Percentiles rank a stretch among this genome's conserved stretches.
Evolutionary conservation across 35 echinoderm and acorn worm genomes (phyloP).

Genomic region (Apostichopus californicus): DNA sequence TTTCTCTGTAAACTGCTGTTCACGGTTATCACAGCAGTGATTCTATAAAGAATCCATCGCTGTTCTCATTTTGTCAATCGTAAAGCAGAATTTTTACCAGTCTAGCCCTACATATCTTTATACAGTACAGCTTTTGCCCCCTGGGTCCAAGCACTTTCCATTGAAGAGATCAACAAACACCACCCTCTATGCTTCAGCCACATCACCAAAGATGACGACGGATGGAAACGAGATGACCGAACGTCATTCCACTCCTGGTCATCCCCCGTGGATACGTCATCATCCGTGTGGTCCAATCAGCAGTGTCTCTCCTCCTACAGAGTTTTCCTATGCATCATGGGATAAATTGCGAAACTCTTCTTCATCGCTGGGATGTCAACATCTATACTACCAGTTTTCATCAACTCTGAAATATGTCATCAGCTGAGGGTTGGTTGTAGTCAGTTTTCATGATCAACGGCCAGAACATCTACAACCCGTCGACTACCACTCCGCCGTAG

Average conservation of each 20-base stretch:
- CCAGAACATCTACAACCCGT: no score
- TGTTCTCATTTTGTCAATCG: neutral
- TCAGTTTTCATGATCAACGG: no score
- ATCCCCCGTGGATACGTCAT: neutral
- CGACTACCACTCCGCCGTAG: neutral
- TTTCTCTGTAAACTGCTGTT: neutral
- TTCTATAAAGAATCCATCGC: neutral
- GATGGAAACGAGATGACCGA: no score
- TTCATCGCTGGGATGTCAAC: no score
- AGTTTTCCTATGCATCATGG: no score
- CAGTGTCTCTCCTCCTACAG: neutral
- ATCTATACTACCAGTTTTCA: no score
- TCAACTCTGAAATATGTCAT: no score
- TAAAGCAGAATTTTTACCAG: slow-evolving; percentile 1
- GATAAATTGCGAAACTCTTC: no score
- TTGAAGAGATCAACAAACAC: slow-evolving; percentile 8
- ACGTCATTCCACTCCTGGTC: neutral
- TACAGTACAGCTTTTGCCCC: neutral
- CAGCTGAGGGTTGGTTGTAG: no score
- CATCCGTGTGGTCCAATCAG: neutral
- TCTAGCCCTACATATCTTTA: slow-evolving; percentile 44
- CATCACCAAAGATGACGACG: neutral
- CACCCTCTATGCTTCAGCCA: neutral
- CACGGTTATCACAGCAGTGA: neutral
- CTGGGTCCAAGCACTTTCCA: slow-evolving; percentile 19